Evolutionary conservation across 2,888 invertebrate species (phyloP), one percentile per base, ranked within the genome.

Genomic region (Gandaritis pyraliata): DNA sequence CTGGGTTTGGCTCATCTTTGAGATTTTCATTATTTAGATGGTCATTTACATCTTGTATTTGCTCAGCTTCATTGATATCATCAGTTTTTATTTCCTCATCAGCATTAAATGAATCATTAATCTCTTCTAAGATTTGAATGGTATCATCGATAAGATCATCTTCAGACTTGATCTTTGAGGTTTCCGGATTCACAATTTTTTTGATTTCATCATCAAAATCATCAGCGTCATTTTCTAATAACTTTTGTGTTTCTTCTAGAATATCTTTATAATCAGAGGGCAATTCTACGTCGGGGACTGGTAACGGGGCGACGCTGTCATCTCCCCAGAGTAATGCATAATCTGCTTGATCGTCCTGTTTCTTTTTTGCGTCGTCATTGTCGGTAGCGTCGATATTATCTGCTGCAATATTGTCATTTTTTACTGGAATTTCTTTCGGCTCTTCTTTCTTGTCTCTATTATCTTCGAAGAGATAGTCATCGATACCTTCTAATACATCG

Each of bases 401-500:
- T 2, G 47, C 39, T 58, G 65, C 39, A 23, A 50, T 56, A 12
- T 18, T 57, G n/a, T 48, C 56, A 47, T 61, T 49, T 10, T 62
- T 58, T 29, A 33, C 18, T 5, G 52, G 18, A n/a, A 39, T 30
- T 5, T 66, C 64, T 55, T 63, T 52, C 48, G 51, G 59, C 2
- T 50, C 48, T 11, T 70, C 65, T 23, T 72, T 66, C 51, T 67
- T 65, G 23, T 77, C 68, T 58, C 87, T 78, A 39, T 87, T 88
- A 36, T 88, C 89, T 76, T 89, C 89, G 23, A 83, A 69, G 53
- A 81, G 85, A 56, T 88, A 87, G 66, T 87, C 86, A 43, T 70
- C 65, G 7, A 76, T 64, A 33, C 60, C 64, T 15, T 72, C 69
- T 4, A 67, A 58, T 16, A 58, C 56, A 2, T 71, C 58, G 0